These are phyloP conservation scores for Helostoma temminkii DNA, from an alignment of 2,797 vertebrate species.

Conservation along the genomic window DNA sequence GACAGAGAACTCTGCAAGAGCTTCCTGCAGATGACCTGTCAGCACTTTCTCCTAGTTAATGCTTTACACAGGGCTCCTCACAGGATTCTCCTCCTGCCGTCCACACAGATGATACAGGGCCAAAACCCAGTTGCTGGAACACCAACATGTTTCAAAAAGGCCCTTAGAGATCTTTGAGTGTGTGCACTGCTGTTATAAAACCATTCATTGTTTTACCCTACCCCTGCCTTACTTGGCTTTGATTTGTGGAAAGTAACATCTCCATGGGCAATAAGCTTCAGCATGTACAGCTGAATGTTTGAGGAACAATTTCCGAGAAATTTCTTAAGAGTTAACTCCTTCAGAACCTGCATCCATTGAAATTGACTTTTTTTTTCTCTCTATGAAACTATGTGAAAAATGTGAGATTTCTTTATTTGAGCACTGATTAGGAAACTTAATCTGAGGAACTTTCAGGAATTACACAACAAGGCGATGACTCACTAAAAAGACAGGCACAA, in stretches of 20 bases:
- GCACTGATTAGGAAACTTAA: too few species aligned
- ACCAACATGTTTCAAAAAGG: slow-evolving; percentile 55
- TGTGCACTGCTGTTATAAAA: slow-evolving; percentile 61
- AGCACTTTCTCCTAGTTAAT: slow-evolving; percentile 73
- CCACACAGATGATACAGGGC: slow-evolving; percentile 36
- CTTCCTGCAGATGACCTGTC: slow-evolving; percentile 43
- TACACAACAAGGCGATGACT: too few species aligned
- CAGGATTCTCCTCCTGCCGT: slow-evolving; percentile 51
- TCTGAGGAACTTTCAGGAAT: too few species aligned
- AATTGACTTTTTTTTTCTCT: too few species aligned
- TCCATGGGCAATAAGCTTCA: slow-evolving; percentile 56
- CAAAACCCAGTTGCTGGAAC: slow-evolving; percentile 57
- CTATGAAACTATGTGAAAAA: too few species aligned
- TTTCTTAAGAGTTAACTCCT: too few species aligned
- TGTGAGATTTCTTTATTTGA: too few species aligned
- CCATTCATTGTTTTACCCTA: slow-evolving; percentile 60
- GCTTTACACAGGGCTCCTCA: slow-evolving; percentile 57
- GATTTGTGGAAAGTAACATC: slow-evolving; percentile 75
- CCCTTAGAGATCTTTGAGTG: slow-evolving; percentile 59
- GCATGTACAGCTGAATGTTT: slow-evolving; percentile 60
- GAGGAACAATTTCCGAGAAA: slow-evolving; percentile 55
- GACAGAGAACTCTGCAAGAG: slow-evolving; percentile 27
- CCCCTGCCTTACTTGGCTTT: slow-evolving; percentile 66
- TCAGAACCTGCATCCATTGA: too few species aligned
- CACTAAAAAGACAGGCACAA: too few species aligned